A percentile compares a stretch with the other conserved stretches of the same genome.
Evolutionary conservation across 1,140 invertebrate genomes (phyloP).

Genomic region (Drosophila novamexicana): DNA sequence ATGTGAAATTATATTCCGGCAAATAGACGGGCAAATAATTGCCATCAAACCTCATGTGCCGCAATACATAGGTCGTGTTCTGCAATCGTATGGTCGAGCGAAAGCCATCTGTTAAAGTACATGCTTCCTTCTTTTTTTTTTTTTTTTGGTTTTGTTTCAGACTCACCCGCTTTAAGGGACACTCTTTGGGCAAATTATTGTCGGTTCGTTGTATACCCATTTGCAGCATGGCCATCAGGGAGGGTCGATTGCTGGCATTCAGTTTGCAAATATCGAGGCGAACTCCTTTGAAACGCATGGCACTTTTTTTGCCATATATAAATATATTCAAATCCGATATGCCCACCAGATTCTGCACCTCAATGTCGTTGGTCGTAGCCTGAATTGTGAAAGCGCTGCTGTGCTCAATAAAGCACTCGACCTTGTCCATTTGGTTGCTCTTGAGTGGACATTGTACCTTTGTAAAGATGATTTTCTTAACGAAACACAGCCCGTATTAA

Average conservation of each 20-base stretch:
- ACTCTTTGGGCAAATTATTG: slow-evolving; percentile 30
- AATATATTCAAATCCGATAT: background rate
- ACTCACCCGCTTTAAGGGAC: slow-evolving; percentile 20
- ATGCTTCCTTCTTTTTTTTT: too few relatives aligned
- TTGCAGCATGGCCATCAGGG: slow-evolving; percentile 6
- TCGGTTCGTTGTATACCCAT: slow-evolving; percentile 9
- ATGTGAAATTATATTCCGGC: slow-evolving; percentile 41
- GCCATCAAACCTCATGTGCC: slow-evolving; percentile 10
- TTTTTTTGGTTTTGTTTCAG: too few relatives aligned
- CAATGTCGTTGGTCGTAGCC: background rate
- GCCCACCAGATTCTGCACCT: background rate
- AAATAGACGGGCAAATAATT: slow-evolving; percentile 22
- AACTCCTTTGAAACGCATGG: background rate
- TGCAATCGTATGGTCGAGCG: background rate
- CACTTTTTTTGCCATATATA: background rate
- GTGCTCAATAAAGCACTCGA: background rate
- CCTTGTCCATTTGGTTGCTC: background rate
- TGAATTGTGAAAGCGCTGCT: background rate
- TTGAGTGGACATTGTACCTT: background rate
- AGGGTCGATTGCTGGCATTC: background rate
- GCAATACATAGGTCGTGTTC: slow-evolving; percentile 28
- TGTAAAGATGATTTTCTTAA: background rate
- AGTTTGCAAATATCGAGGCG: slow-evolving; percentile 1
- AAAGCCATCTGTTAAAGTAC: too few relatives aligned
- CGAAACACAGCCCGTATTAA: too few relatives aligned